A percentile compares a stretch with the other conserved stretches of the same genome.
phyloP scores from a whole-genome alignment of 2,888 invertebrate species.

The Agrotis puta region DNA sequence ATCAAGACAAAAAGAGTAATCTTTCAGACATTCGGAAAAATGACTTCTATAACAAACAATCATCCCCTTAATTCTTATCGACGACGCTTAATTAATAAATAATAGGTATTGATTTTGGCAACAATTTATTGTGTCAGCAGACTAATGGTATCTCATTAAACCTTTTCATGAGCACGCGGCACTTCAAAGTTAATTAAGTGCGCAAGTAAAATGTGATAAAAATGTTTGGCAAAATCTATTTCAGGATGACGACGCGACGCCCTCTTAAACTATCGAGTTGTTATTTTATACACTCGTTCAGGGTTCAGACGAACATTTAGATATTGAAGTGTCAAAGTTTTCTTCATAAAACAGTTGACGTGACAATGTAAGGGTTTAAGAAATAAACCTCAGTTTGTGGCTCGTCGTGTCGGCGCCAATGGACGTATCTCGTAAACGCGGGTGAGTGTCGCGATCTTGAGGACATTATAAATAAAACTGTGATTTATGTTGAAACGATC shows the following conservation, averaged over 20 bases:
- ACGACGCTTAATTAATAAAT: too few relatives aligned
- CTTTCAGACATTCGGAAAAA: too few relatives aligned
- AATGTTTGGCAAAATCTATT: background rate
- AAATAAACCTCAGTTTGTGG: conserved; percentile 11
- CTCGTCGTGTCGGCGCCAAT: conserved; percentile 11
- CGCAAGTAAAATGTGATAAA: background rate
- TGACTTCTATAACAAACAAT: background rate
- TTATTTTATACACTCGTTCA: conserved; percentile 4
- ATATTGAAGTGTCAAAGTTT: conserved; percentile 32
- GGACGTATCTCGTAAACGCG: conserved; percentile 28
- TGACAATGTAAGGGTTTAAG: conserved; percentile 28
- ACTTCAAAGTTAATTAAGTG: background rate
- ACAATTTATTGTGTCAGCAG: background rate
- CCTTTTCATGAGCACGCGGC: background rate
- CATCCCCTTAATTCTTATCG: too few relatives aligned
- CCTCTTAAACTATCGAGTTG: background rate
- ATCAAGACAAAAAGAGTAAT: background rate
- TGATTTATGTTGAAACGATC: conserved; percentile 36
- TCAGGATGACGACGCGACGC: background rate
- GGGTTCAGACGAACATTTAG: background rate
- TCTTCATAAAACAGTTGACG: conserved; percentile 29
- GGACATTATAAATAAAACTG: conserved; percentile 36
- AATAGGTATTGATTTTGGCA: too few relatives aligned
- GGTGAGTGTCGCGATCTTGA: conserved; percentile 10
- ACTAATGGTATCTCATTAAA: too few relatives aligned